These are phyloP conservation scores for Pomacea maculata DNA, from an alignment of 1,140 invertebrate genomes.

Conservation along the genomic window DNA sequence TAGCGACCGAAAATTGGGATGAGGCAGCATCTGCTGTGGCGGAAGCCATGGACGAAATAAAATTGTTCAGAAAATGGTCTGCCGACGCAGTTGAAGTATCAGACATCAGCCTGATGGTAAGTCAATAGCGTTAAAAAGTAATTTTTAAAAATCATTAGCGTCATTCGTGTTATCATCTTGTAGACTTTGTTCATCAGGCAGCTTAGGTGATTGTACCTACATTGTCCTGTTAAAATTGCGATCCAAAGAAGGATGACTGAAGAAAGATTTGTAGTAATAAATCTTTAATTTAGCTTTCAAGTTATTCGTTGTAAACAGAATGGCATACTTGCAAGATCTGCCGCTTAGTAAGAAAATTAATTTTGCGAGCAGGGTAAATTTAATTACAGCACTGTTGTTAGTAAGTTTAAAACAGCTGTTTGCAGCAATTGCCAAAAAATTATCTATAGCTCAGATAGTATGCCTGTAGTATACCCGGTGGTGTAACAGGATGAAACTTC, in stretches of 20 bases:
- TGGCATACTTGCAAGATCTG: neutral
- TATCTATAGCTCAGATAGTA: too few species aligned
- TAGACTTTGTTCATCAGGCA: neutral
- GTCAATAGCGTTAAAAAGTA: constrained; percentile 35
- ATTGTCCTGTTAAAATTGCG: neutral
- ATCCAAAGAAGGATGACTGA: neutral
- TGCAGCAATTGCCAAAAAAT: too few species aligned
- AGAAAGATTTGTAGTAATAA: neutral
- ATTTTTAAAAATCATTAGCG: too few species aligned
- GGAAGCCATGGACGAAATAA: constrained; percentile 79
- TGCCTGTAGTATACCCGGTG: too few species aligned
- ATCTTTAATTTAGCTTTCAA: too few species aligned
- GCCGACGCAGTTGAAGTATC: constrained; percentile 97
- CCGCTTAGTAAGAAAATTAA: neutral
- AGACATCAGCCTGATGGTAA: constrained; percentile 94
- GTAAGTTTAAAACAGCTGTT: too few species aligned
- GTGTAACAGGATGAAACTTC: too few species aligned
- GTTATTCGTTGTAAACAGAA: neutral
- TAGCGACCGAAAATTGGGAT: constrained; percentile 27
- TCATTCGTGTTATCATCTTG: neutral
- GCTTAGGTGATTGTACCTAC: neutral
- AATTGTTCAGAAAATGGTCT: constrained; percentile 97
- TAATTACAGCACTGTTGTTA: too few species aligned
- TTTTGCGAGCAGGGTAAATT: neutral
- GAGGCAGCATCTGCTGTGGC: constrained; percentile 36